These are phyloP conservation scores for Platorchestia sp. DNA, from an alignment of 1,140 invertebrate genomes.

Conservation along the genomic window DNA sequence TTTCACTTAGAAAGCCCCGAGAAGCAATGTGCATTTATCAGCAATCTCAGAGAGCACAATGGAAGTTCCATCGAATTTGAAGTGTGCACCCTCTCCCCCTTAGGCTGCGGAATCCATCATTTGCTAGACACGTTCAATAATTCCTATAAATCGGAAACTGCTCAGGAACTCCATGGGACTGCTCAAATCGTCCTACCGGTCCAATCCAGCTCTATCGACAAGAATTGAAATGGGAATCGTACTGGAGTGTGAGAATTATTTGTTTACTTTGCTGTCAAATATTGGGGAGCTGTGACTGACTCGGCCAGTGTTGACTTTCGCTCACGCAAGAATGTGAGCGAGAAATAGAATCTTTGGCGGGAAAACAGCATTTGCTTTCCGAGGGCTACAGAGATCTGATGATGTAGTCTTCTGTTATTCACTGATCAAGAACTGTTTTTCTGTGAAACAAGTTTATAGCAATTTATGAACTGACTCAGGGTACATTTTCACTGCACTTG, in stretches of 20 bases:
- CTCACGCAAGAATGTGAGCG: conserved; percentile 16
- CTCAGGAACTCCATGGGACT: conserved; percentile 29
- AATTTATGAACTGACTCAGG: neutral
- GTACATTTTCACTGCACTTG: neutral
- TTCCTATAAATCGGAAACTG: conserved; percentile 19
- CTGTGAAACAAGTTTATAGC: neutral
- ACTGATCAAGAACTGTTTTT: neutral
- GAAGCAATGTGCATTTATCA: neutral
- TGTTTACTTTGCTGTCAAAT: conserved; percentile 50
- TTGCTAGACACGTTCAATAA: conserved; percentile 28
- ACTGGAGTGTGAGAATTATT: conserved; percentile 51
- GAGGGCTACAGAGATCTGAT: neutral
- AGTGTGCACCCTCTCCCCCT: neutral
- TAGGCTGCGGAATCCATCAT: conserved; percentile 21
- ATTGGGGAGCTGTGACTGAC: conserved; percentile 48
- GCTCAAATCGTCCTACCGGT: conserved; percentile 47
- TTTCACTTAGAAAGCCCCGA: neutral
- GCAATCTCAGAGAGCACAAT: neutral
- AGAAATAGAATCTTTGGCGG: neutral
- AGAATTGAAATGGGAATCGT: conserved; percentile 53
- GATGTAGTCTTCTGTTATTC: neutral
- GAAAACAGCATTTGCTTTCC: conserved; percentile 11
- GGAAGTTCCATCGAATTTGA: conserved; percentile 7
- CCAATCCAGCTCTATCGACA: conserved; percentile 49
- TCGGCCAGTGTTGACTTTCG: conserved; percentile 34